Base-by-base conservation (phyloP, 2,888 invertebrate species). In the Chaetogeoica ovagalla region DNA sequence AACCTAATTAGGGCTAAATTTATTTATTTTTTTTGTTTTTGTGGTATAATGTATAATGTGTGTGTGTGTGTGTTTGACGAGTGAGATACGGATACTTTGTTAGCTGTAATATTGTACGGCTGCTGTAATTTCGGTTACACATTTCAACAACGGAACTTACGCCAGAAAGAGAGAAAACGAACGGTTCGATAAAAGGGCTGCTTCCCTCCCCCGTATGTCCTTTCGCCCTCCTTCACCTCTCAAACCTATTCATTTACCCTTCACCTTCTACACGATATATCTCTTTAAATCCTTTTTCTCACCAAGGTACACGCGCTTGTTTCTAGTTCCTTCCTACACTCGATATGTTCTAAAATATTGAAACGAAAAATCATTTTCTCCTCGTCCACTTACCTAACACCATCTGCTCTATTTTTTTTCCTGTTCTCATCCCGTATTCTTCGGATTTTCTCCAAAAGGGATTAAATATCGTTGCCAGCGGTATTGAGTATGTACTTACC, bases 131-230 rank as follows among this genome's bases (percentile, higher is more conserved):
- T 70, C 21, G 69, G 77, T 62, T 59, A 62, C 69, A 77, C 52
- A 77, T 77, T 59, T 77, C 52, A 62, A 70, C 52, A 62, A 70
- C 74, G 37, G n/a, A 65, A 21, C 59, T 30, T 60, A 13, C 11
- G 60, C 52, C 23, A 21, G 60, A 60, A 60, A 69, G 48, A 62
- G 60, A 77, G 60, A 77, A 77, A 69, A 62, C 77, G 48, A 69
- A 77, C 77, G 77, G 77, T 70, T 77, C 77, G 69, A 77, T 77
- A 77, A 77, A 77, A 60, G 77, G 68, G 69, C 60, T 21, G 69
- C 52, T 60, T 69, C 69, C n/a, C n/a, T 62, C 69, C 30, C 52
- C 52, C 30, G 60, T 60, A n/a, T 69, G 17, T 77, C 69, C 60
- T 60, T 21, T 13, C 59, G 9, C 30, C 59, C 68, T 57, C 55